Conservation (phyloP, 2,888 invertebrate species). For the Sicus ferrugineus region DNA sequence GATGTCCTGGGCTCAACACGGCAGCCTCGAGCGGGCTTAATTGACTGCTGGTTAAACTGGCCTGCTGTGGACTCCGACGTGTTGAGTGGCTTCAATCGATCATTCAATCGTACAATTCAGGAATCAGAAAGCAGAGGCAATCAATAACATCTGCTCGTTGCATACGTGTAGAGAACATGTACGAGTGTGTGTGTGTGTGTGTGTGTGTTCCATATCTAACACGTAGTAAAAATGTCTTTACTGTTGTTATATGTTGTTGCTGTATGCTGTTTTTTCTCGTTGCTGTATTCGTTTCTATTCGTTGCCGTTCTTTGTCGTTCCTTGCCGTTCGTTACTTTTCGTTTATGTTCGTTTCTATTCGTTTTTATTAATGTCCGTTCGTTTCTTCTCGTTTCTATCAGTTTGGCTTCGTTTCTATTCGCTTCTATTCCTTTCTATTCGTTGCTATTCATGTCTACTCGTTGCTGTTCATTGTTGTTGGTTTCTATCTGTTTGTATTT, state of each 20-base stretch:
- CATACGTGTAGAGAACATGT: background rate
- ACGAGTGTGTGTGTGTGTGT: background rate
- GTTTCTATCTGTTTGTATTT: too few species aligned
- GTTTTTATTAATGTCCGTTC: too few species aligned
- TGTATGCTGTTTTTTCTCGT: background rate
- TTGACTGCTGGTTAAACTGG: background rate
- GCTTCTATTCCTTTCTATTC: too few species aligned
- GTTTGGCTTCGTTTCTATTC: too few species aligned
- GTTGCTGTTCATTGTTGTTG: too few species aligned
- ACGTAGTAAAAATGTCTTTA: background rate
- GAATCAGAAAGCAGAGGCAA: conserved; percentile 5
- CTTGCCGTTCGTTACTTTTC: background rate
- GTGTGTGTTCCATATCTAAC: too few species aligned
- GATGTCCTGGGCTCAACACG: too few species aligned
- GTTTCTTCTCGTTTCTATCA: too few species aligned
- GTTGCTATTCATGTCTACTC: too few species aligned
- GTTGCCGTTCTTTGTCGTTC: too few species aligned
- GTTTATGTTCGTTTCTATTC: too few species aligned
- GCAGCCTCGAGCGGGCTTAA: background rate
- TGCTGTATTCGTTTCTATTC: background rate
- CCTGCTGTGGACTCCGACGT: background rate
- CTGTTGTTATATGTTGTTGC: background rate
- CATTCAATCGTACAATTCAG: conserved; percentile 19
- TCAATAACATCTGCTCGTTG: conserved; percentile 10
- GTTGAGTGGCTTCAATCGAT: conserved; percentile 11